Evolutionary conservation across 2,888 invertebrate species (phyloP).

Genomic region (Sphinx pinastri): DNA sequence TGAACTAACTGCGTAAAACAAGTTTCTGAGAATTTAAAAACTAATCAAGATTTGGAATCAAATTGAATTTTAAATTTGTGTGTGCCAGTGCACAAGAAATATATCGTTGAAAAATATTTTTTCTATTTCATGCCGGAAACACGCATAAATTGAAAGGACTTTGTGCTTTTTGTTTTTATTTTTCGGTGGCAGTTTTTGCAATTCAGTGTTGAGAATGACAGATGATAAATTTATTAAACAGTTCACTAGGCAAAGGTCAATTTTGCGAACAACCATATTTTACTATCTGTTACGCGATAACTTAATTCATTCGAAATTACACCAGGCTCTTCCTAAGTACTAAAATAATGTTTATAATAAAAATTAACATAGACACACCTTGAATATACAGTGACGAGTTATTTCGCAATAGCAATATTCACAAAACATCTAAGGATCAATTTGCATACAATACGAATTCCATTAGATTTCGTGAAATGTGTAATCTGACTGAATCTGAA

Average conservation of each 20-base stretch:
- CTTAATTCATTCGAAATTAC: too few species aligned
- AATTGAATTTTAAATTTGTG: constrained; percentile 16
- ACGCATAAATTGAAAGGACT: not conserved
- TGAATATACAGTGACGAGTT: not conserved
- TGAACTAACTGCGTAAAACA: constrained; percentile 3
- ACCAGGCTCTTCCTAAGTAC: too few species aligned
- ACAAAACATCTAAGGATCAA: not conserved
- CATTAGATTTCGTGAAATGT: constrained; percentile 11
- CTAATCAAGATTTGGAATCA: constrained; percentile 17
- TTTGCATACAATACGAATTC: constrained; percentile 27
- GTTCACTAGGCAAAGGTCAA: too few species aligned
- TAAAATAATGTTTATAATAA: not conserved
- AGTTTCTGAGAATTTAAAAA: constrained; percentile 19
- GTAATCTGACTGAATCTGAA: too few species aligned
- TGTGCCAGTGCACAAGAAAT: not conserved
- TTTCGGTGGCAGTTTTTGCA: not conserved
- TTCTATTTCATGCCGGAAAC: not conserved
- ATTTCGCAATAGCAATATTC: not conserved
- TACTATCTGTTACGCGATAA: too few species aligned
- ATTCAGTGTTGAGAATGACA: not conserved
- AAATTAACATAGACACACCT: not conserved
- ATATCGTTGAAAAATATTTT: not conserved
- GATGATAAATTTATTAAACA: too few species aligned
- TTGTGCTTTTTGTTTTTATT: not conserved
- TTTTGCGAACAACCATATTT: too few species aligned